These are phyloP conservation scores for Nannobrachium achirus DNA, from an alignment of 2,113 vertebrate genomes.

Conservation along the genomic window DNA sequence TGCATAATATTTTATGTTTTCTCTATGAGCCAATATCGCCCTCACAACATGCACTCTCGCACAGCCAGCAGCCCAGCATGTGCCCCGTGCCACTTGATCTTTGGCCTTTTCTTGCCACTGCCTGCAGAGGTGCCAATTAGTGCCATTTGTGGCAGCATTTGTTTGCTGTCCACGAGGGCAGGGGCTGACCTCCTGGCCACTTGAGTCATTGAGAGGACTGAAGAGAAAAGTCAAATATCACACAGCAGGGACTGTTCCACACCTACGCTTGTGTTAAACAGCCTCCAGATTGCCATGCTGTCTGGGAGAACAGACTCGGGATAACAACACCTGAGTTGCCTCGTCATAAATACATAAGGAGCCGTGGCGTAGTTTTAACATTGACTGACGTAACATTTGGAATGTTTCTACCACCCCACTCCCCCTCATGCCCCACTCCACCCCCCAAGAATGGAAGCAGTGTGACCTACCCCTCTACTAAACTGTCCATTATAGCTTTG, in stretches of 20 bases:
- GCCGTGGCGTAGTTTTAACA: constrained; percentile 18
- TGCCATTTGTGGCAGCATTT: constrained; percentile 79
- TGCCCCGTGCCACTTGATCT: constrained; percentile 71
- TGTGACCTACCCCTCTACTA: constrained; percentile 25
- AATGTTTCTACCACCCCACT: too few relatives aligned
- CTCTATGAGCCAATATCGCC: constrained; percentile 61
- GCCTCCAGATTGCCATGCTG: constrained; percentile 64
- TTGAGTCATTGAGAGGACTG: constrained; percentile 45
- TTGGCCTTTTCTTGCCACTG: constrained; percentile 72
- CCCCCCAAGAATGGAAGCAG: constrained; percentile 10
- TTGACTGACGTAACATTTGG: constrained; percentile 22
- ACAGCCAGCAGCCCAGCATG: constrained; percentile 31
- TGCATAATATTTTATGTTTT: constrained; percentile 39
- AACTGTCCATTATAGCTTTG: constrained; percentile 45
- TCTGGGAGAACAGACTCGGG: constrained; percentile 29
- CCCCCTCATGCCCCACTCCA: too few relatives aligned
- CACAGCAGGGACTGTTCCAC: constrained; percentile 72
- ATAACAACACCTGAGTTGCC: constrained; percentile 41
- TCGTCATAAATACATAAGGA: constrained; percentile 42
- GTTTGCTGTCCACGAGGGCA: constrained; percentile 67
- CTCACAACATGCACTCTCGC: constrained; percentile 51
- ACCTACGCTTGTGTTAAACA: constrained; percentile 74
- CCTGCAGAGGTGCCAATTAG: constrained; percentile 86
- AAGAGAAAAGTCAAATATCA: constrained; percentile 59
- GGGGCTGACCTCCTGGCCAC: constrained; percentile 44